Conservation (phyloP, 2,113 vertebrate genomes). For the Nerophis ophidion region DNA sequence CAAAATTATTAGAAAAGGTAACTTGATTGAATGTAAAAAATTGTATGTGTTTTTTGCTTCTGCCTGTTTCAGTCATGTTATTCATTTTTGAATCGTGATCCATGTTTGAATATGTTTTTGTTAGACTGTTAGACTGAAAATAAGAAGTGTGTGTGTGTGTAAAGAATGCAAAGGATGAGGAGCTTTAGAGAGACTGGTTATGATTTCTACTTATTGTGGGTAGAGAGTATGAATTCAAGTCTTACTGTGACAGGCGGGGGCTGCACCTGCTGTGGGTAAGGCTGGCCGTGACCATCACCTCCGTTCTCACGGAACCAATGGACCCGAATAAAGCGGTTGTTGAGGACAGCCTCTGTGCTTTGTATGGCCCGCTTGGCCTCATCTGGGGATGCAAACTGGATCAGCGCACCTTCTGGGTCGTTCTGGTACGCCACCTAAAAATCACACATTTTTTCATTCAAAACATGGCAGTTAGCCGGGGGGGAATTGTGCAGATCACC, state of each 20-base stretch:
- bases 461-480: neutral
- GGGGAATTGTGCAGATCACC: too few species aligned
- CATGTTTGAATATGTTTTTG: too few species aligned
- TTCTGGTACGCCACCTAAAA: slow-evolving; percentile 89
- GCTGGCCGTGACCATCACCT: slow-evolving; percentile 44
- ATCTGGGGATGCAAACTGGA: slow-evolving; percentile 88
- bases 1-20: too few species aligned
- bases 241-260: slow-evolving; percentile 38
- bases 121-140: too few species aligned
- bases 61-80: too few species aligned
- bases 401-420: slow-evolving; percentile 90
- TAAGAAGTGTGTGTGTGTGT: too few species aligned
- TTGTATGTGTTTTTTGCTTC: too few species aligned
- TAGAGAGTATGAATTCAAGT: neutral
- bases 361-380: slow-evolving; percentile 91
- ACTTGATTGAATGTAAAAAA: too few species aligned
- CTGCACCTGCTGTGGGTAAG: slow-evolving; percentile 35
- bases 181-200: too few species aligned
- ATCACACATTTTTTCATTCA: neutral
- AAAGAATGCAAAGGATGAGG: too few species aligned
- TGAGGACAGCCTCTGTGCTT: slow-evolving; percentile 93
- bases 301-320: slow-evolving; percentile 89
- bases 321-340: slow-evolving; percentile 93
- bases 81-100: too few species aligned
- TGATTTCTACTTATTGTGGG: neutral